A percentile compares a stretch with the other conserved stretches of the same genome.
phyloP scores from a whole-genome alignment of 2,888 invertebrate species.

The Habroteleia sp. region DNA sequence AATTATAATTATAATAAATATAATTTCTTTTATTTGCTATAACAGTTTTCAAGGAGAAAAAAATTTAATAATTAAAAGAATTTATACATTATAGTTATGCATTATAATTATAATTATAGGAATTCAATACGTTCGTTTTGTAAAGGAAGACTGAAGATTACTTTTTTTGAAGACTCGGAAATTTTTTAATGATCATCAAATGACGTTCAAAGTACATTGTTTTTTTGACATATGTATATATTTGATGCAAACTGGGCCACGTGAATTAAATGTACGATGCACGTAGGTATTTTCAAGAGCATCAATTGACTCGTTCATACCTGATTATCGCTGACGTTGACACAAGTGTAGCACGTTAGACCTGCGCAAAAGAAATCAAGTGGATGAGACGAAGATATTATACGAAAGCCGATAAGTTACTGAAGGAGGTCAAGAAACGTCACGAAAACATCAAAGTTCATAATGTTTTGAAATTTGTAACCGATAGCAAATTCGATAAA shows the following conservation, averaged over 20 bases:
- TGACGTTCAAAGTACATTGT: slow-evolving; percentile 10
- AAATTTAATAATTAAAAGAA: no score
- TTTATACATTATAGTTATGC: no score
- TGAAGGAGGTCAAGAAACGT: slow-evolving; percentile 52
- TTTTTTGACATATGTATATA: slow-evolving; percentile 20
- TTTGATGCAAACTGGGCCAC: slow-evolving; percentile 27
- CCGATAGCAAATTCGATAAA: slow-evolving; percentile 34
- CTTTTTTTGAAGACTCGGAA: slow-evolving; percentile 37
- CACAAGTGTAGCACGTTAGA: slow-evolving; percentile 85
- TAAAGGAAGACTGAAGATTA: slow-evolving; percentile 1
- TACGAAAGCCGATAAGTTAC: slow-evolving; percentile 64
- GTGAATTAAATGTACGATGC: slow-evolving; percentile 20
- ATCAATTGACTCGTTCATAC: slow-evolving; percentile 74
- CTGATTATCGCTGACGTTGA: slow-evolving; percentile 85
- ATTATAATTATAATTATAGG: no score
- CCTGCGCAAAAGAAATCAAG: slow-evolving; percentile 72
- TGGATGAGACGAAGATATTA: slow-evolving; percentile 63
- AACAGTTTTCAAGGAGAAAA: no score
- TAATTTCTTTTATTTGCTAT: no score
- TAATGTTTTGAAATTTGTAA: slow-evolving; percentile 46
- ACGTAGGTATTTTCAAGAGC: slow-evolving; percentile 67
- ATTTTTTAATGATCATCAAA: slow-evolving; percentile 42
- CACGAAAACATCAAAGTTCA: slow-evolving; percentile 45
- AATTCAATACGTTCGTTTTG: no score
- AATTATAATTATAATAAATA: no score